Percentiles rank a stretch among this genome's conserved stretches.
Conservation (phyloP, 2,888 invertebrate genomes). For the Standfussiana lucernea region DNA sequence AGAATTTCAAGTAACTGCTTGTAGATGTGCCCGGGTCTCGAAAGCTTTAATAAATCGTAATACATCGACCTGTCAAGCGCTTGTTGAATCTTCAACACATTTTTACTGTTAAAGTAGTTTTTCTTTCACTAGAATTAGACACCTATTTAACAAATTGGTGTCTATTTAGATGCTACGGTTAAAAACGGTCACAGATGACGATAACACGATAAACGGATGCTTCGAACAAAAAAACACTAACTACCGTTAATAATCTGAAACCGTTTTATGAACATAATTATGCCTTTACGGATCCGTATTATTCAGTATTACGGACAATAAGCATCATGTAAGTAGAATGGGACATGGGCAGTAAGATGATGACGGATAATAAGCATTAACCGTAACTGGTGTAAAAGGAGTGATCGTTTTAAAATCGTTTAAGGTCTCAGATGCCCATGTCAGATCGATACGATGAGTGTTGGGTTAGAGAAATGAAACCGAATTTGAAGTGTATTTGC, state of each 20-base stretch:
- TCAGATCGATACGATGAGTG: no score
- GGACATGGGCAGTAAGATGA: no score
- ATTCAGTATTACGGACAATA: neutral
- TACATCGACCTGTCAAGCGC: neutral
- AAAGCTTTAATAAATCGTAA: neutral
- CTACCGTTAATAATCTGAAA: slow-evolving; percentile 5
- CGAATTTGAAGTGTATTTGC: no score
- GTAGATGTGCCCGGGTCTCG: neutral
- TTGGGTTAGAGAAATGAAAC: no score
- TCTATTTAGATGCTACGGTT: neutral
- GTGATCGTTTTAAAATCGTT: no score
- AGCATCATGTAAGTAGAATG: no score
- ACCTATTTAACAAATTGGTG: neutral
- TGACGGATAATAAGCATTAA: no score
- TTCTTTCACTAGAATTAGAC: no score
- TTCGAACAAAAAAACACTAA: neutral
- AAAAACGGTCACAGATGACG: neutral
- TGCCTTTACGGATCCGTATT: neutral
- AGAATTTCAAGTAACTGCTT: neutral
- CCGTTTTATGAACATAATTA: neutral
- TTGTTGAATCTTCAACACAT: neutral
- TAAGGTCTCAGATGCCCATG: no score
- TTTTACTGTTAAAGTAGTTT: slow-evolving; percentile 10
- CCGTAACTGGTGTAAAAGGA: no score
- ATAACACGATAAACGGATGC: neutral